phyloP scores from a whole-genome alignment of 2,113 vertebrate genomes.

The Psammodynastes pulverulentus region DNA sequence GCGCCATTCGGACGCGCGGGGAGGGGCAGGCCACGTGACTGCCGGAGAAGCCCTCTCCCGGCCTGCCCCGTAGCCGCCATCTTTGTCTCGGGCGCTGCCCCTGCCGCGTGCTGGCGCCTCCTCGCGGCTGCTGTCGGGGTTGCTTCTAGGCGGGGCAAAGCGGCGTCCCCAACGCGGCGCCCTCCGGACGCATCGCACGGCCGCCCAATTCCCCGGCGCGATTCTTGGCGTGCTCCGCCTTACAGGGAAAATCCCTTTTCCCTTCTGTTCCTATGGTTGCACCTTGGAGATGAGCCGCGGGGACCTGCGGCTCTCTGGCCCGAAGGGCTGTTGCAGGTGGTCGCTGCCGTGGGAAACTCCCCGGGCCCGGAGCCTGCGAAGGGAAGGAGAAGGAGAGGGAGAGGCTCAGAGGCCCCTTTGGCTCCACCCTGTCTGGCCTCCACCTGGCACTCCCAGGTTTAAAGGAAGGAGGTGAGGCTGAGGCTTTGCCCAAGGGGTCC shows the following conservation, averaged over 20 bases:
- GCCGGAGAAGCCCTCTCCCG: neutral
- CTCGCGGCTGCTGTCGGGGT: accelerated
- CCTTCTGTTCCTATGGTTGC: accelerated
- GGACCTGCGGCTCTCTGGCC: neutral
- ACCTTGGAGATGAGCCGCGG: no score
- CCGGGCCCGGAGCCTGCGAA: no score
- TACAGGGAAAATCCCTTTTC: neutral
- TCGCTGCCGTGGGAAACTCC: no score
- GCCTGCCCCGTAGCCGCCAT: neutral
- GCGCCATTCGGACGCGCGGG: neutral
- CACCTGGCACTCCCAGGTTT: no score
- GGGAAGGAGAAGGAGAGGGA: no score
- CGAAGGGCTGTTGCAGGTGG: no score
- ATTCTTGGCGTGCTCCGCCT: neutral
- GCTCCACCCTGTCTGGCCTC: no score
- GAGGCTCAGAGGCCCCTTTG: no score
- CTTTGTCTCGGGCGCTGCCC: slow-evolving; percentile 8
- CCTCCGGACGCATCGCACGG: neutral
- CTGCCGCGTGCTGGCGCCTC: neutral
- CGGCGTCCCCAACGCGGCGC: neutral
- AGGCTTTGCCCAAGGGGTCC: no score
- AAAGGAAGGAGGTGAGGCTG: no score
- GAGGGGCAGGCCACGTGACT: neutral
- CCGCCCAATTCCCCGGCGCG: neutral
- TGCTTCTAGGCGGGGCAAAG: accelerated